phyloP scores from a whole-genome alignment of 2,888 invertebrate genomes.

The Pterobdella sp. region DNA sequence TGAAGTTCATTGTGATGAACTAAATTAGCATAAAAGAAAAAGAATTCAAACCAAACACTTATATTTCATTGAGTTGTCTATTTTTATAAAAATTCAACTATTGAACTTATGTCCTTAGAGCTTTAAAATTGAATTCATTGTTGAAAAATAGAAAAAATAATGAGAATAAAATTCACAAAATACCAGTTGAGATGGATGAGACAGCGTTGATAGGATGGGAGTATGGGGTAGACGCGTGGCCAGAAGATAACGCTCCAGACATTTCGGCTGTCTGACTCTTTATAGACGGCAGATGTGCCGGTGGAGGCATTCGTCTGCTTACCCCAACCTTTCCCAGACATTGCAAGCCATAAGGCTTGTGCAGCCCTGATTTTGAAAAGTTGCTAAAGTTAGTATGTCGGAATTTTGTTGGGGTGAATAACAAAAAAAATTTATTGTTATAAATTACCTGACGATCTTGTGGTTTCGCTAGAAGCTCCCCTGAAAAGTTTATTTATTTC shows the following conservation, averaged over 20 bases:
- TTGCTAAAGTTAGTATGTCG: background rate
- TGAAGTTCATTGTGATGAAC: no score
- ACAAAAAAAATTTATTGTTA: no score
- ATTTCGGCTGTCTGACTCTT: constrained; percentile 78
- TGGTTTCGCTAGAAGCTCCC: constrained; percentile 54
- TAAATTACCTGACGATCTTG: constrained; percentile 48
- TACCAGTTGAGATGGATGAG: background rate
- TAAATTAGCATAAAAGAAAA: no score
- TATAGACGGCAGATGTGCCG: constrained; percentile 95
- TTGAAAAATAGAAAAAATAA: no score
- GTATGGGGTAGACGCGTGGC: background rate
- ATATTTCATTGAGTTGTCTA: no score
- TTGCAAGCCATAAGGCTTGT: constrained; percentile 99
- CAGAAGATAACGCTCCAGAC: constrained; percentile 65
- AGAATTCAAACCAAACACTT: no score
- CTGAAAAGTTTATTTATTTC: constrained; percentile 96
- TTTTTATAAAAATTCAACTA: no score
- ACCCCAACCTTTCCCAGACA: constrained; percentile 97
- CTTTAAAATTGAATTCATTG: no score
- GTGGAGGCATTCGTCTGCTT: constrained; percentile 78
- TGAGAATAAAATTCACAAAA: no score
- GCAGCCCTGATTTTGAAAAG: constrained; percentile 53
- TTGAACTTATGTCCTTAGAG: no score
- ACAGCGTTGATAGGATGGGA: background rate
- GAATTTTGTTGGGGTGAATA: background rate